Evolutionary conservation across 2,113 vertebrate species (phyloP).

Genomic region (Gobius niger): DNA sequence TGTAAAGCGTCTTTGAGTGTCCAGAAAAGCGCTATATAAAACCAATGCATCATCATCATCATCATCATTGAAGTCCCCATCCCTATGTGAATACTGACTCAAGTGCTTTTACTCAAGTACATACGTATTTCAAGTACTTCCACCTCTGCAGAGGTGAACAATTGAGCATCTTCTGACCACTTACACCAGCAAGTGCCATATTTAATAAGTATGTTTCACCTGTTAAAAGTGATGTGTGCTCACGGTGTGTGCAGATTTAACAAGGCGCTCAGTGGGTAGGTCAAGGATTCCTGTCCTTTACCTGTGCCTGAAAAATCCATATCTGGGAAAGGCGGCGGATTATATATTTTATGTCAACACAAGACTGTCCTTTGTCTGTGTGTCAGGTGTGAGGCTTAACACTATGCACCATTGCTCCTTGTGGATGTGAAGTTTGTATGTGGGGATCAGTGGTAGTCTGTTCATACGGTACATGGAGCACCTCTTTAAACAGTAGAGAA

Average conservation of each 20-base stretch:
- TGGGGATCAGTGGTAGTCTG: no score
- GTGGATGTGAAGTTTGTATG: not conserved
- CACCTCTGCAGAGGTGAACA: conserved; percentile 19
- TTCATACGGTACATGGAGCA: no score
- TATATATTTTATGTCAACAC: conserved; percentile 69
- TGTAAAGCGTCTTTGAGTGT: no score
- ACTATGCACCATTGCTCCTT: conserved; percentile 10
- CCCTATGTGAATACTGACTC: not conserved
- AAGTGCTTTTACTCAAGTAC: not conserved
- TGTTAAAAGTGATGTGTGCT: conserved; percentile 43
- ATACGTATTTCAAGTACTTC: not conserved
- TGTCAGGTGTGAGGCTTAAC: conserved; percentile 22
- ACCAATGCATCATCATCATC: no score
- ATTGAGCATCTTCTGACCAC: conserved; percentile 40
- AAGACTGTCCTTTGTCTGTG: conserved; percentile 48
- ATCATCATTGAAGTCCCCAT: no score
- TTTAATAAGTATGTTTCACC: conserved; percentile 44
- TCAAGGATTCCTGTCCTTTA: conserved; percentile 67
- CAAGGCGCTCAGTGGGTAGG: conserved; percentile 57
- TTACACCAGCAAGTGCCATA: conserved; percentile 34
- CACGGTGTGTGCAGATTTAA: conserved; percentile 54
- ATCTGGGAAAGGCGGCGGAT: conserved; percentile 56
- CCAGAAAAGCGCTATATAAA: no score
- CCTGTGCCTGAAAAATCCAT: conserved; percentile 66
- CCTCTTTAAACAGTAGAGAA: not conserved